Evolutionary conservation across 2,888 invertebrate genomes (phyloP).

Genomic region (Enoplolaimus lenunculus): DNA sequence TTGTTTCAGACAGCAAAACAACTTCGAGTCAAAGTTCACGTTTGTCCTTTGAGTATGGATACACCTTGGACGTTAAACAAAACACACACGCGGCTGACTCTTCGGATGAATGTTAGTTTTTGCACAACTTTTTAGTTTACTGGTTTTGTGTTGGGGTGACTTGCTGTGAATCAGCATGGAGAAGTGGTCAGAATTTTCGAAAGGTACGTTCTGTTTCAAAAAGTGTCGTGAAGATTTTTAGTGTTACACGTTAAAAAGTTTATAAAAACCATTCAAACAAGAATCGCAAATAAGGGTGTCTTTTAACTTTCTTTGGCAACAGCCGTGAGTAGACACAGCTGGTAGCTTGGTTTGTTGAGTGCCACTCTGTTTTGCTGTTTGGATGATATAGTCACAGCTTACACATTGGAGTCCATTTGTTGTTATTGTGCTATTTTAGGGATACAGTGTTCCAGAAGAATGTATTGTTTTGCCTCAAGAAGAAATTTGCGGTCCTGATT

Average conservation of each 20-base stretch:
- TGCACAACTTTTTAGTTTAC: conserved; percentile 47
- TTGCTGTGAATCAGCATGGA: not conserved
- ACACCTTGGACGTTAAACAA: conserved; percentile 69
- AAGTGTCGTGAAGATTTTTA: too few species aligned
- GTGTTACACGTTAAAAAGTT: too few species aligned
- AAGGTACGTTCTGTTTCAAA: too few species aligned
- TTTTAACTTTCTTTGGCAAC: too few species aligned
- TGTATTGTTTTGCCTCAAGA: conserved; percentile 13
- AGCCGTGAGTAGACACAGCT: too few species aligned
- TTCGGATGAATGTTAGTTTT: conserved; percentile 53
- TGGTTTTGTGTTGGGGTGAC: not conserved
- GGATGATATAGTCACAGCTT: too few species aligned
- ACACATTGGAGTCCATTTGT: too few species aligned
- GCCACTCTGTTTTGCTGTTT: too few species aligned
- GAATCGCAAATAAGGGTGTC: too few species aligned
- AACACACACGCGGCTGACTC: conserved; percentile 63
- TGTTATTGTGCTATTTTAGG: too few species aligned
- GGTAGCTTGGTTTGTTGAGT: too few species aligned
- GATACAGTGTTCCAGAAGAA: not conserved
- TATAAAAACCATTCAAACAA: too few species aligned
- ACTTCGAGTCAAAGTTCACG: conserved; percentile 32
- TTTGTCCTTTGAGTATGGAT: conserved; percentile 61
- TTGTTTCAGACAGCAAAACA: conserved; percentile 10
- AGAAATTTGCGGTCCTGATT: conserved; percentile 7
- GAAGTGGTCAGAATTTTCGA: not conserved